These are phyloP conservation scores for Callocephalon fimbriatum DNA, from an alignment of 2,113 vertebrate species.

Conservation along the genomic window DNA sequence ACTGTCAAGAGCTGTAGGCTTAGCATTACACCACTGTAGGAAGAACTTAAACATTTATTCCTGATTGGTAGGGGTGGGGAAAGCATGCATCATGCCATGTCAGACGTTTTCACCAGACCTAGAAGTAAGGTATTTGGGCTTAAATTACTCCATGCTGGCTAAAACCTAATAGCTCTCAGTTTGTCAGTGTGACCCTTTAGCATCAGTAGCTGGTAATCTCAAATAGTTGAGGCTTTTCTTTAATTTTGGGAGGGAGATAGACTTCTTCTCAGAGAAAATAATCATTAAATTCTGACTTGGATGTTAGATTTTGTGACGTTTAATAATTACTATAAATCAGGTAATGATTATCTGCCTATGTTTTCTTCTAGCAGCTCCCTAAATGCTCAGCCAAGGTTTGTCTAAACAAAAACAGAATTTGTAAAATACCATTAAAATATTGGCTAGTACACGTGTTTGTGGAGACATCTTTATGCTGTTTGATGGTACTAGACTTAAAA, in stretches of 20 bases:
- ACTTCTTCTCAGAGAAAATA: background rate
- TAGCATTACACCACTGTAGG: background rate
- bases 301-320: background rate
- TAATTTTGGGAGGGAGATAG: background rate
- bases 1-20: background rate
- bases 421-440: background rate
- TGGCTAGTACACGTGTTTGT: background rate
- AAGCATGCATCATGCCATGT: background rate
- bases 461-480: background rate
- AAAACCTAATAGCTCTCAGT: background rate
- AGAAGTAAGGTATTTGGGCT: background rate
- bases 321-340: background rate
- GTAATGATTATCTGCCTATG: background rate
- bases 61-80: background rate
- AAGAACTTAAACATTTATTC: background rate
- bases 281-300: background rate
- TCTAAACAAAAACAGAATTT: background rate
- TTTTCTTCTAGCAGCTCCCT: background rate
- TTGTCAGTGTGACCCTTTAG: background rate
- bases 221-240: background rate
- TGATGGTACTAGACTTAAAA: background rate
- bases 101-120: background rate
- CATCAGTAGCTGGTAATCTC: background rate
- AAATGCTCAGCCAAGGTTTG: background rate
- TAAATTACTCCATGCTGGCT: constrained; percentile 14